Evolutionary conservation across 1,140 invertebrate genomes (phyloP).

Genomic region (Aporrectodea caliginosa): DNA sequence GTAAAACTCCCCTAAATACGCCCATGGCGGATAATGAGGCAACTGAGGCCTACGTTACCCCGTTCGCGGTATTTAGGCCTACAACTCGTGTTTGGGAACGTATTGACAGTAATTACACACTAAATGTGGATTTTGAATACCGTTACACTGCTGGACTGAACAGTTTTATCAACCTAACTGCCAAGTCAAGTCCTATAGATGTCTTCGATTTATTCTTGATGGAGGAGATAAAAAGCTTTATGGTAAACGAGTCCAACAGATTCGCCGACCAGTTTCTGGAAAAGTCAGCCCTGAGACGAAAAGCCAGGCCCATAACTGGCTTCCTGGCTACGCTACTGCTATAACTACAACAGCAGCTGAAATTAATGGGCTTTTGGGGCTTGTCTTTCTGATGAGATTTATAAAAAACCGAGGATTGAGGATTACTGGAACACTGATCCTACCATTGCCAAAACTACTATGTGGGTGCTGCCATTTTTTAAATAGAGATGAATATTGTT

Average conservation of each 20-base stretch:
- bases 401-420: conserved; percentile 1
- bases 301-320: not conserved
- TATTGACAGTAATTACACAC: not conserved
- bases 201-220: not conserved
- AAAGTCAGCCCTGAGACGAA: not conserved
- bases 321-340: no score
- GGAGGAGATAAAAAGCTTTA: not conserved
- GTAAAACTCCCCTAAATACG: no score
- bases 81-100: not conserved
- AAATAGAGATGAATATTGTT: no score
- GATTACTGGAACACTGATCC: conserved; percentile 9
- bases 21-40: no score
- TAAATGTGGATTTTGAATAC: not conserved
- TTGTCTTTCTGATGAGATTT: conserved; percentile 1
- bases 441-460: not conserved
- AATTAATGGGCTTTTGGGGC: conserved; percentile 12
- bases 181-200: not conserved
- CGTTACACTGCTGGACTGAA: not conserved
- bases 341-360: not conserved
- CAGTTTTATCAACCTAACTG: not conserved
- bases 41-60: not conserved
- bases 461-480: no score
- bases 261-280: not conserved
- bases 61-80: no score
- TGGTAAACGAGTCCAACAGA: not conserved